Conservation (phyloP, 2,113 vertebrate genomes). For the Plectropomus leopardus region DNA sequence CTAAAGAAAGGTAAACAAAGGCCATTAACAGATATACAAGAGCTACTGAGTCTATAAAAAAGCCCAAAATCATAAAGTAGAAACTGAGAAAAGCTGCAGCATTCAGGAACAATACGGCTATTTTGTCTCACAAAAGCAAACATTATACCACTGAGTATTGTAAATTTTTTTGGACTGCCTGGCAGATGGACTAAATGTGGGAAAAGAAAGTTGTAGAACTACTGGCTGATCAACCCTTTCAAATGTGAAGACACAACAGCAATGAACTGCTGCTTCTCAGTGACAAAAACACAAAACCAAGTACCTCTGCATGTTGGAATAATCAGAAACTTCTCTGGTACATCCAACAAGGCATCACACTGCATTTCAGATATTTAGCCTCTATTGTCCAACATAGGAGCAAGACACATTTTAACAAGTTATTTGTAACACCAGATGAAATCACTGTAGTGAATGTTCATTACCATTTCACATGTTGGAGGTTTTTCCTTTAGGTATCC, state of each 20-base stretch:
- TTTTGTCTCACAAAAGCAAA: too few relatives aligned
- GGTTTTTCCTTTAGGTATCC: neutral
- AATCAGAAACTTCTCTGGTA: too few relatives aligned
- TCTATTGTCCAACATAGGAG: neutral
- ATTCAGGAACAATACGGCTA: neutral
- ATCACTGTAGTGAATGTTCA: neutral
- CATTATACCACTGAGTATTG: too few relatives aligned
- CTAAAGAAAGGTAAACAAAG: neutral
- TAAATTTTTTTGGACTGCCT: neutral
- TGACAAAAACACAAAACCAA: neutral
- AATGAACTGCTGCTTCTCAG: neutral
- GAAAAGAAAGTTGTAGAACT: neutral
- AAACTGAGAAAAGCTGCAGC: neutral
- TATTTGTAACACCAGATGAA: neutral
- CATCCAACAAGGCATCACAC: neutral
- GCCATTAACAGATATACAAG: neutral
- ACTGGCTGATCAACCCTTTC: neutral
- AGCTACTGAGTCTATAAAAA: constrained; percentile 1
- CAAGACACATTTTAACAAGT: too few relatives aligned
- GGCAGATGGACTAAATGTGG: too few relatives aligned
- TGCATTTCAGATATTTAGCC: neutral
- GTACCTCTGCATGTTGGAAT: neutral
- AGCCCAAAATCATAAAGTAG: neutral
- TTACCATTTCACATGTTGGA: constrained; percentile 20
- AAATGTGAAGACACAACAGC: neutral